A percentile compares a stretch with the other conserved stretches of the same genome.
Evolutionary conservation across 2,797 vertebrate genomes (phyloP).

Genomic region (Gymnothorax javanicus): DNA sequence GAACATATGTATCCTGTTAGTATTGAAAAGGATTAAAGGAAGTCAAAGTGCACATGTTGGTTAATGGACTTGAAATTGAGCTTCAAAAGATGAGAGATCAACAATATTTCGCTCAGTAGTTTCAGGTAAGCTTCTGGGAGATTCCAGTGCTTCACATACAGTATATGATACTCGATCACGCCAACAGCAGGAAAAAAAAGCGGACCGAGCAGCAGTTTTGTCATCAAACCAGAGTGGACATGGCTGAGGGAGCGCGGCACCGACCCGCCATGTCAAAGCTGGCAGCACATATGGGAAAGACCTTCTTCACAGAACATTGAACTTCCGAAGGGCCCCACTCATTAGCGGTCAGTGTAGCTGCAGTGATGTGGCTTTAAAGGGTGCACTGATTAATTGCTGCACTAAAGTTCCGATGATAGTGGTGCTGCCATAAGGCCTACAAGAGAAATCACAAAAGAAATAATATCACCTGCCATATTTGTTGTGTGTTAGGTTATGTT

Average conservation of each 20-base stretch:
- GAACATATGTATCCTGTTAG: too few relatives aligned
- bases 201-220: not conserved
- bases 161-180: not conserved
- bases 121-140: not conserved
- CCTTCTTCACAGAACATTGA: slow-evolving; percentile 10
- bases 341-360: slow-evolving; percentile 9
- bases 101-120: not conserved
- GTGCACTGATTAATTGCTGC: not conserved
- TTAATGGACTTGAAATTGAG: not conserved
- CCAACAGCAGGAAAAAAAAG: not conserved
- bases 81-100: not conserved
- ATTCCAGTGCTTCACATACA: not conserved
- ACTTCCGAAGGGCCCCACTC: slow-evolving; percentile 7
- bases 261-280: not conserved
- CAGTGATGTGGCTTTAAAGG: not conserved
- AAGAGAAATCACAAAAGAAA: not conserved
- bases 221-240: not conserved
- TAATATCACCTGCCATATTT: not conserved
- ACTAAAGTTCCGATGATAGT: not conserved
- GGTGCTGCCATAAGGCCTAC: not conserved
- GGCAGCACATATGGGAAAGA: not conserved
- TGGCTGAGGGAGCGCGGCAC: not conserved
- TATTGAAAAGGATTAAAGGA: too few relatives aligned
- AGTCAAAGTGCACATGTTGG: not conserved
- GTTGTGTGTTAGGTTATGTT: not conserved